Percentiles rank a stretch among this genome's conserved stretches.
Evolutionary conservation across 2,113 vertebrate genomes (phyloP).

Genomic region (Saguinus imperator): DNA sequence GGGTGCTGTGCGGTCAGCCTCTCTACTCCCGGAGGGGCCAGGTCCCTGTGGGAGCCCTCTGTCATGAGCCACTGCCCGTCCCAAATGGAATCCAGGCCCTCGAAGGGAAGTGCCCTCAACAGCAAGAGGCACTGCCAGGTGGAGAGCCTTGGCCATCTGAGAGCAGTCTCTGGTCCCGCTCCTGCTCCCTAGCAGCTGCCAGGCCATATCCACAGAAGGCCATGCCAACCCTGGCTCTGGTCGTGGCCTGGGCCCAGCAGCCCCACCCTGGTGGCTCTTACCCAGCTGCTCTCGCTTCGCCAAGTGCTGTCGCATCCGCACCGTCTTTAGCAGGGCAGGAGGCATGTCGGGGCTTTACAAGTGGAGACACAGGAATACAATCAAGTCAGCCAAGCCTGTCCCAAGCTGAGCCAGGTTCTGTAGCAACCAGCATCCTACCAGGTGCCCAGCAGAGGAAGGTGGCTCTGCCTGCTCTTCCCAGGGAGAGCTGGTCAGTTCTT

Average conservation of each 20-base stretch:
- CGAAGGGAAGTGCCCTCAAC: neutral
- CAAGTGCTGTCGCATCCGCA: slow-evolving; percentile 73
- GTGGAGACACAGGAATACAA: neutral
- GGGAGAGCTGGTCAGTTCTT: neutral
- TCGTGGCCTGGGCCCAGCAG: neutral
- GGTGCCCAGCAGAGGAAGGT: neutral
- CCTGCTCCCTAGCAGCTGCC: neutral
- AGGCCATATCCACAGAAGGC: neutral
- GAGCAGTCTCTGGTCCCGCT: neutral
- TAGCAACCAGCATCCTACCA: rapidly evolving
- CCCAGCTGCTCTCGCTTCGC: slow-evolving; percentile 85
- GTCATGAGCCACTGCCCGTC: neutral
- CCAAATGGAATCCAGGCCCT: neutral
- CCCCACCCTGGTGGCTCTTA: slow-evolving; percentile 67
- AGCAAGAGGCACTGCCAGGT: neutral
- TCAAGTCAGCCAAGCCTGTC: neutral
- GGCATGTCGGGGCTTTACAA: slow-evolving; percentile 67
- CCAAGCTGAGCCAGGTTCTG: neutral
- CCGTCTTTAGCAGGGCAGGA: slow-evolving; percentile 77
- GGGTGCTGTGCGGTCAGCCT: neutral
- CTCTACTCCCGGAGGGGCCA: neutral
- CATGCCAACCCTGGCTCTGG: neutral
- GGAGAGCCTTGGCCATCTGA: neutral
- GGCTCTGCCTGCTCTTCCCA: neutral
- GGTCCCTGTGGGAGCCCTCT: neutral